A percentile compares a stretch with the other conserved stretches of the same genome.
These are phyloP conservation scores for Lepidurus couesii DNA, from an alignment of 1,140 invertebrate genomes.

Conservation along the genomic window DNA sequence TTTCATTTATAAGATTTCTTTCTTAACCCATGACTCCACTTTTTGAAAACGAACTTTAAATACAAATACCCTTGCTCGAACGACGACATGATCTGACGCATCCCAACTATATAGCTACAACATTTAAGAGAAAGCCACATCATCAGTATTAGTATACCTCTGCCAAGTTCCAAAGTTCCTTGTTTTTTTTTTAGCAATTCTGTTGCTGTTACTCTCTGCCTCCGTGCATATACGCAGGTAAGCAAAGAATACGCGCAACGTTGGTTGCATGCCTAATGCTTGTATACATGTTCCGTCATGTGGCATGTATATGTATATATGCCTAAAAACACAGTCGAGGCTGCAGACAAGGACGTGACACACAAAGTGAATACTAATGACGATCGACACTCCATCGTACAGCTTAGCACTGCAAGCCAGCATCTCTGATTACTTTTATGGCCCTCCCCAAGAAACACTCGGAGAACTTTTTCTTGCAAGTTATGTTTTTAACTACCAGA, in stretches of 20 bases:
- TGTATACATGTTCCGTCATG: neutral
- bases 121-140: too few species aligned
- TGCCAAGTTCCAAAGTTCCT: neutral
- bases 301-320: constrained; percentile 11
- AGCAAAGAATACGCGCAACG: neutral
- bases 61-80: too few species aligned
- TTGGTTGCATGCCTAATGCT: constrained; percentile 8
- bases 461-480: neutral
- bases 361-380: constrained; percentile 19
- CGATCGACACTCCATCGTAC: neutral
- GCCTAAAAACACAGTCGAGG: neutral
- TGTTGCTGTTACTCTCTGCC: neutral
- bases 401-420: neutral
- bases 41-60: too few species aligned
- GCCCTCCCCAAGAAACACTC: neutral
- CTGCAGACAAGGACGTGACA: neutral
- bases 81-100: too few species aligned
- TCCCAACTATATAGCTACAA: too few species aligned
- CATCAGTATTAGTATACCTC: too few species aligned
- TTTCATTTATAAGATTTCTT: too few species aligned
- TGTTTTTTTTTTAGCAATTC: neutral
- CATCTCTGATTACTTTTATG: constrained; percentile 14
- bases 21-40: too few species aligned
- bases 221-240: too few species aligned
- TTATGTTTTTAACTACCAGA: constrained; percentile 3